Base-by-base conservation (phyloP, 1,140 invertebrate species). In the Alviniconcha marisindica region DNA sequence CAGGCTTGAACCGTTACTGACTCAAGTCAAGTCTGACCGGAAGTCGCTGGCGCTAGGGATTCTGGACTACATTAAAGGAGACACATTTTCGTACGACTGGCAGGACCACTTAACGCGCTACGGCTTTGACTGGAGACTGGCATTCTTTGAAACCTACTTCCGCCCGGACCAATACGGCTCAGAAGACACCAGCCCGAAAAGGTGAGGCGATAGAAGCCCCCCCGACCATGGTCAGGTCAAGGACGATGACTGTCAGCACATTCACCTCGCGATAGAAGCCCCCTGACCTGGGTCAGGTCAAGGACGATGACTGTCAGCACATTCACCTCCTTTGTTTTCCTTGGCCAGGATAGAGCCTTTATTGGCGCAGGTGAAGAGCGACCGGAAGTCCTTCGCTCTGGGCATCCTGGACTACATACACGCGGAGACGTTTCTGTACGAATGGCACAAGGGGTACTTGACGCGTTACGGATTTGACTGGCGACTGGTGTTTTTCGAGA, bases 1-100 rank as follows among this genome's bases (percentile, higher is more conserved):
- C 80, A 92, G 98, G 98, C 92, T 99, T 63, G 97, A 98, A 89
- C 98, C 98, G 12, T 93, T 99, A 0, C 90, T 99, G 24, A 94
- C 96, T 10, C 95, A 97, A 88, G 98, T 99, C 86, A 97, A 96
- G 0, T 95, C 97, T 89, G 96, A 99, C 93, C 93, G 96, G 84
- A 97, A 96, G 88, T 97, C 97, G 0, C 71, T 91, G 10, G 89
- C 88, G 1, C 86, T 90, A 86, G 84, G 87, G 28, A 86, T 87
- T 28, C 85, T 91, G 33, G 90, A 91, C 77, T 88, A 89, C 76
- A 87, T 91, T 28, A 82, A 89, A 24, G 66, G 82, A 4, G 77
- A 84, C 24, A 87, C 86, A 21, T 82, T 91, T 24, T 56, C 80
- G 1, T 91, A 91, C 77, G 66, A 82, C 4, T 89, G 82, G 73